Percentiles rank a stretch among this genome's conserved stretches.
Evolutionary conservation across 2,888 invertebrate genomes (phyloP).

Genomic region (Aleiodes alternator): DNA sequence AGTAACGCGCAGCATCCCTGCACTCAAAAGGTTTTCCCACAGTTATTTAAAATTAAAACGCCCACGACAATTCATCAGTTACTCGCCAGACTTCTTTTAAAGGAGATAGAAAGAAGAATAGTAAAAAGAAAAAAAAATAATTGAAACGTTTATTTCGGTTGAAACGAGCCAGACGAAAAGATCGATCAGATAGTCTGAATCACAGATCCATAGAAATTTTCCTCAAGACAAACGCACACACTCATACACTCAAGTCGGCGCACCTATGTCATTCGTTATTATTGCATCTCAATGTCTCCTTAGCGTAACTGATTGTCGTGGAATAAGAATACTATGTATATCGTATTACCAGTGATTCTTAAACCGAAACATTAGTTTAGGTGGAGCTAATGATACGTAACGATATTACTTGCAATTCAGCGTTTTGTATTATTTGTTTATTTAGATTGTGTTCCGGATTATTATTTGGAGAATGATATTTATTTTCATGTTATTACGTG

Average conservation of each 20-base stretch:
- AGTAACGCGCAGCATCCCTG: conserved; percentile 26
- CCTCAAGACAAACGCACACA: background rate
- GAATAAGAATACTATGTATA: conserved; percentile 56
- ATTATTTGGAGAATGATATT: background rate
- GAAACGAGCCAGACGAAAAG: conserved; percentile 9
- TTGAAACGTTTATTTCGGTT: background rate
- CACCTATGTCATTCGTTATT: conserved; percentile 50
- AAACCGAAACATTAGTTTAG: conserved; percentile 54
- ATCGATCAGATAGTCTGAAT: background rate
- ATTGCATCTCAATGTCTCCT: conserved; percentile 62
- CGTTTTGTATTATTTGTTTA: background rate
- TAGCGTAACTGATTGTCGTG: conserved; percentile 70
- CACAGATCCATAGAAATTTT: background rate
- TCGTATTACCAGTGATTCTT: conserved; percentile 60
- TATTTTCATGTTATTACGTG: no score
- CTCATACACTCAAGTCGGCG: conserved; percentile 1
- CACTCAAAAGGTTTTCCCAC: conserved; percentile 2
- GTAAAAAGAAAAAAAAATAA: background rate
- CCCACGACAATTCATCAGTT: no score
- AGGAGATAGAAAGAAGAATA: background rate
- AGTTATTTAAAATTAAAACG: no score
- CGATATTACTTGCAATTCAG: conserved; percentile 16
- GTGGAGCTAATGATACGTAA: conserved; percentile 53
- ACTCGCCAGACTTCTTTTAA: no score
- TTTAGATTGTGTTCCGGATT: background rate